Evolutionary conservation across 37 sponge, comb jelly and placozoan species (phyloP).

Genomic region (Crambe crambe): DNA sequence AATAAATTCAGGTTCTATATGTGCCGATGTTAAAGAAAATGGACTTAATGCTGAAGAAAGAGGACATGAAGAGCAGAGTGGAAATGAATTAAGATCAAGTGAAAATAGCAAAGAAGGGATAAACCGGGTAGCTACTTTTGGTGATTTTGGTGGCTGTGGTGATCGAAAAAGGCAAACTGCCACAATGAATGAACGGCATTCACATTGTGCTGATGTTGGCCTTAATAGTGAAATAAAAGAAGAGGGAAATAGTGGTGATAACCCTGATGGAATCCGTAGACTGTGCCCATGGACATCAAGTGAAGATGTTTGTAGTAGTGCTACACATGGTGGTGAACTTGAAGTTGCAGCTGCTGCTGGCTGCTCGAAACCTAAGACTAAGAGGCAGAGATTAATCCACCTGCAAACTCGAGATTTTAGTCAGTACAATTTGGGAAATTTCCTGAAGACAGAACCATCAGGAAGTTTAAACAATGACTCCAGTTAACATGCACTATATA

Average conservation of each 20-base stretch:
- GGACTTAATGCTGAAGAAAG: not conserved
- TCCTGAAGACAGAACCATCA: conserved; percentile 13
- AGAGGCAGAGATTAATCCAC: not conserved
- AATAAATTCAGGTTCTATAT: not conserved
- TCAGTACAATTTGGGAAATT: not conserved
- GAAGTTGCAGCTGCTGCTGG: not conserved
- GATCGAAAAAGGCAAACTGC: not conserved
- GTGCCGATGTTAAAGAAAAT: not conserved
- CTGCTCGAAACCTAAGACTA: not conserved
- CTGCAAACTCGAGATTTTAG: not conserved
- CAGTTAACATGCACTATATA: too few species aligned
- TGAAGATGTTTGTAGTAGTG: not conserved
- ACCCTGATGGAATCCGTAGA: not conserved
- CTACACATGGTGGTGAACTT: not conserved
- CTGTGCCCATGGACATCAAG: not conserved
- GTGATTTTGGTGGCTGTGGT: not conserved
- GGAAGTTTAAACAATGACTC: not conserved
- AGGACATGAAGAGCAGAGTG: not conserved
- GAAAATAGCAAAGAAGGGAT: not conserved
- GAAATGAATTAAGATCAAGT: not conserved
- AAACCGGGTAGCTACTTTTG: not conserved
- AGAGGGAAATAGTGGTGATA: not conserved
- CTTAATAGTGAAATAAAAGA: not conserved
- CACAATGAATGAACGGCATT: not conserved
- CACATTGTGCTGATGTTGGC: too few species aligned